Base-by-base conservation (phyloP, 2,888 invertebrate species). In the Drosophila pseudotalamancana region DNA sequence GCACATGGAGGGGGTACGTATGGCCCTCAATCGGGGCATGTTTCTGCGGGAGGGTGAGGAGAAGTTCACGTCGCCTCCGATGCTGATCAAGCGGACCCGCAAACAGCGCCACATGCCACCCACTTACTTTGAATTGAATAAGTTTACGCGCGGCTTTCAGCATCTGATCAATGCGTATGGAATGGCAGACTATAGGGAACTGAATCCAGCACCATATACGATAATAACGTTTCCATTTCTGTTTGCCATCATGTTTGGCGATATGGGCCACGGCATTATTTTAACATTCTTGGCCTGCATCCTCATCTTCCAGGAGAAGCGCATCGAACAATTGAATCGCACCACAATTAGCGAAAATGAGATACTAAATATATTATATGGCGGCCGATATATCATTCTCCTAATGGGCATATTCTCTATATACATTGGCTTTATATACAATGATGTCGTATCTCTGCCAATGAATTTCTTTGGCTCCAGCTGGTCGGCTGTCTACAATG, bases 331-430 rank as follows among this genome's bases (percentile, higher is more conserved):
- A 4, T 93, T 93, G 82, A 62, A 63, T 25, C 78, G 72, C 0
- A 23, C 43, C 1, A 37, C 49, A 0, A 94, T 94, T 70, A 92
- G 93, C 11, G 93, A 92, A 83, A 95, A 94, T 90, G 97, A 98
- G 95, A 98, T 99, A 71, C 97, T 97, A 95, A 96, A 95, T 89
- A 98, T 98, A 72, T 96, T 99, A 92, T 99, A 98, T 91, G 96
- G 96, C 68, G 99, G 99, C 1, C 96, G 99, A 48, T 99, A 99
- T 92, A 97, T 99, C 66, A 96, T 99, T 31, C 93, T 99, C 3
- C 92, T 99, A 46, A 99, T 99, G 99, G 99, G 99, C 0, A 63
- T 97, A 8, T 99, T 99, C 92, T 98, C 99, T 0, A 96, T 99
- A 91, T 99, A 99, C 92, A 98, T 99, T 2, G 99, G 99, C 0